These are phyloP conservation scores for Ommatoiulus sabulosus DNA, from an alignment of 2,888 invertebrate genomes.

Conservation along the genomic window DNA sequence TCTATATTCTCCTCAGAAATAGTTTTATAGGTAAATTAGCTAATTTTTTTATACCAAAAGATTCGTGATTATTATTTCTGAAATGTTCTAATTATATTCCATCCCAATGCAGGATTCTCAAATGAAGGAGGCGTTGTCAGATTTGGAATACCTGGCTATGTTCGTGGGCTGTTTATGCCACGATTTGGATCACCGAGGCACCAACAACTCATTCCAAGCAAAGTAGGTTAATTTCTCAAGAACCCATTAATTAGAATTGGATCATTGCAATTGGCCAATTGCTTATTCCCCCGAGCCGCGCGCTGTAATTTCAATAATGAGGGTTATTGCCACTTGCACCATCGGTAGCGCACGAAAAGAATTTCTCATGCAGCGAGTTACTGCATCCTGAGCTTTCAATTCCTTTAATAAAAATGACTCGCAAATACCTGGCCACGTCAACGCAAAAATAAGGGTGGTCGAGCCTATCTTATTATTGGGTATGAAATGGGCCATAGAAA, in stretches of 20 bases:
- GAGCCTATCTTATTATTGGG: too few relatives aligned
- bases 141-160: slow-evolving; percentile 71
- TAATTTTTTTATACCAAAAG: too few relatives aligned
- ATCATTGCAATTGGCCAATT: slow-evolving; percentile 12
- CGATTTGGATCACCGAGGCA: slow-evolving; percentile 74
- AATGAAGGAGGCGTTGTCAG: slow-evolving; percentile 68
- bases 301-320: background rate
- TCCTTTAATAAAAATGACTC: background rate
- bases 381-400: background rate
- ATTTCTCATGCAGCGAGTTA: background rate
- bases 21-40: too few relatives aligned
- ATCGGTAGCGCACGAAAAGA: background rate
- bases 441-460: background rate
- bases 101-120: slow-evolving; percentile 66
- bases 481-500: too few relatives aligned
- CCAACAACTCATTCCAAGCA: slow-evolving; percentile 73
- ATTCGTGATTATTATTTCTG: too few relatives aligned
- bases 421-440: background rate
- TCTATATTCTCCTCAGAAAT: too few relatives aligned
- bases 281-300: background rate
- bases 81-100: background rate
- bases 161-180: slow-evolving; percentile 74
- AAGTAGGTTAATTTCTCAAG: slow-evolving; percentile 66
- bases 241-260: slow-evolving; percentile 8
- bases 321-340: slow-evolving; percentile 16